Base-by-base conservation (phyloP, 2,888 invertebrate species). In the Acrobasis repandana region DNA sequence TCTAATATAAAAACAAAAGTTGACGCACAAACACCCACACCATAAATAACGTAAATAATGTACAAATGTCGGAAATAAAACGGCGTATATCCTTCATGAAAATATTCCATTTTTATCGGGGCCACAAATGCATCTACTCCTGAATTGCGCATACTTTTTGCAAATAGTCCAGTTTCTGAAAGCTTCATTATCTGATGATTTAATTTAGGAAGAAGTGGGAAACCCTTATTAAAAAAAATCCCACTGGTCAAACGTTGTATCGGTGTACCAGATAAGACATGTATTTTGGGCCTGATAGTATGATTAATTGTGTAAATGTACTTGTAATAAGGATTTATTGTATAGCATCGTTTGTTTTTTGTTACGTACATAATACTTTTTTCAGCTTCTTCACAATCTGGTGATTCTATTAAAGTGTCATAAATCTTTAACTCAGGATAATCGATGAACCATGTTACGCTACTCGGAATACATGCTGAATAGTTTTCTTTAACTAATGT, bases 131-230 rank as follows among this genome's bases (percentile, higher is more conserved):
- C 16, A 15, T 52, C 4, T 36, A 52, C 11, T n/a, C 33, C 46
- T 15, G 15, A 8, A 2, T 57, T 28, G n/a, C 47, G 47, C n/a
- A 57, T 15, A 15, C 33, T 33, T 33, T 46, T 47, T 15, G 47
- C 16, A 28, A 57, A 57, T 47, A 57, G n/a, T 9, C 56, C 56
- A 33, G 33, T 28, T 57, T 57, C 56, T 15, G 47, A 47, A 6
- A 47, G 15, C 46, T 33, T 47, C 9, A 57, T 15, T 9, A 57
- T 47, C 8, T 46, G 46, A 16, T 33, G 15, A 14, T 47, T 57
- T 15, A 57, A 15, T 16, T 15, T 47, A 1, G 28, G 33, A 3
- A 57, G 1, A 57, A 46, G 14, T 11, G 56, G 56, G 33, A 57
- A 57, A 10, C 47, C 56, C 10, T 33, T 5, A 20, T 47, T 47